Conservation (phyloP, 1,140 invertebrate genomes). For the Stegodyphus mimosarum region DNA sequence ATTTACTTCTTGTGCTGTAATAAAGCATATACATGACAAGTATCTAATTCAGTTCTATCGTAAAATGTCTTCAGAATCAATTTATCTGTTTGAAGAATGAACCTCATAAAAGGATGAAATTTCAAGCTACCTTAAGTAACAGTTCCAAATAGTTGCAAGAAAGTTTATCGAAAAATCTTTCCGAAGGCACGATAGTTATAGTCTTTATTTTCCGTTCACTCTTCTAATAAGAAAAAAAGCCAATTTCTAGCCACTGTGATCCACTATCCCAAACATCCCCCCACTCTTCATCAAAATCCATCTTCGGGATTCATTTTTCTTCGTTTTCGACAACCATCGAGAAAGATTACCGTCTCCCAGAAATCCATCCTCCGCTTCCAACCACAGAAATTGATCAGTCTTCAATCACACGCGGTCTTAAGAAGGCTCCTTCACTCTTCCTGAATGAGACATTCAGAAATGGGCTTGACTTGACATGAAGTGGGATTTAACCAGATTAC, state of each 20-base stretch:
- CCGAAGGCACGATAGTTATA: not conserved
- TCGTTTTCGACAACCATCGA: constrained; percentile 4
- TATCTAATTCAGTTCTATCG: no score
- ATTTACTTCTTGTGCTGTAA: no score
- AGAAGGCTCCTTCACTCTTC: not conserved
- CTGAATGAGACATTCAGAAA: not conserved
- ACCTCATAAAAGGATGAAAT: no score
- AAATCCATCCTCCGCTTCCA: not conserved
- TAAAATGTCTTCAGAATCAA: no score
- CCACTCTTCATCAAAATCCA: constrained; percentile 32
- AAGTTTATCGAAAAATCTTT: not conserved
- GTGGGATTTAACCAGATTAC: constrained; percentile 30
- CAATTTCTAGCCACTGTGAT: not conserved
- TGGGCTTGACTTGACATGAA: constrained; percentile 6
- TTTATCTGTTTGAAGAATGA: no score
- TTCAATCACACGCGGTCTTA: constrained; percentile 20
- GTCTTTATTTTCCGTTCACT: not conserved
- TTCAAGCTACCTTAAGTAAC: not conserved
- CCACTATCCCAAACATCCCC: not conserved
- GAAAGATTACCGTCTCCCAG: not conserved
- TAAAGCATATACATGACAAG: no score
- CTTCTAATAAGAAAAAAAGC: not conserved
- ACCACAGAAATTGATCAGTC: constrained; percentile 8
- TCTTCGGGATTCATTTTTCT: constrained; percentile 28
- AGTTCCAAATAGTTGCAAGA: not conserved